These are phyloP conservation scores for Drosophila fulvimacula DNA, from an alignment of 2,888 invertebrate genomes.

Conservation along the genomic window DNA sequence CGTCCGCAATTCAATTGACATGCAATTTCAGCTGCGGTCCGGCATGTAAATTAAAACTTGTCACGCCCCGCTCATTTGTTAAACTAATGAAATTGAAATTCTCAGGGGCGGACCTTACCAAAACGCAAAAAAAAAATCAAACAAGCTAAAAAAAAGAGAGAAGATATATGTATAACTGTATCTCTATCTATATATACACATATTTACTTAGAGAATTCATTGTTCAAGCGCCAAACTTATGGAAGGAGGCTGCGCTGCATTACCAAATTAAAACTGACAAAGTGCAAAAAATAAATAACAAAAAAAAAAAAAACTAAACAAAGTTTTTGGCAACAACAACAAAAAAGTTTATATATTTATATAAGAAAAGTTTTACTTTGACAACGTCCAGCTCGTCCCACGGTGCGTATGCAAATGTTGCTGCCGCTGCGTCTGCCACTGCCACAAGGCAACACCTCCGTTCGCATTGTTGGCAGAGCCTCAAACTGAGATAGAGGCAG, in stretches of 20 bases:
- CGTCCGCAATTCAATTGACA: constrained; percentile 39
- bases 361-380: constrained; percentile 45
- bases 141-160: constrained; percentile 4
- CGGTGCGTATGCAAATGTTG: constrained; percentile 73
- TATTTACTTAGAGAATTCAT: constrained; percentile 28
- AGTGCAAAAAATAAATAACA: constrained; percentile 20
- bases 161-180: neutral
- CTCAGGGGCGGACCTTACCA: constrained; percentile 28
- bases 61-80: constrained; percentile 67
- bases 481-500: constrained; percentile 25
- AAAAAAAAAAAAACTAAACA: constrained; percentile 55
- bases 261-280: constrained; percentile 74
- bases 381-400: constrained; percentile 46
- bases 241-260: constrained; percentile 66
- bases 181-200: neutral
- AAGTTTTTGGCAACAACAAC: constrained; percentile 40
- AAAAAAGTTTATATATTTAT: constrained; percentile 28
- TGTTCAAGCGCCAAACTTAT: constrained; percentile 64
- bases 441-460: constrained; percentile 59
- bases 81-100: constrained; percentile 68
- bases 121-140: constrained; percentile 26
- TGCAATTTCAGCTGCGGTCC: constrained; percentile 42
- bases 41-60: constrained; percentile 44
- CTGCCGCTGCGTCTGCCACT: constrained; percentile 23
- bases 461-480: constrained; percentile 10